Evolutionary conservation across 2,113 vertebrate species (phyloP).

Genomic region (human (Homo sapiens)): GRCh38 chr17:5901501-5902000

Average conservation of each 20-base stretch:
- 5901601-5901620: not conserved
- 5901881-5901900: not conserved
- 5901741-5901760: not conserved
- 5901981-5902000: rapidly evolving
- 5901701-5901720: not conserved
- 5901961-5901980: not conserved
- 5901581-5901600: not conserved
- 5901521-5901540: not conserved
- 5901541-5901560: not conserved
- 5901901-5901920: not conserved
- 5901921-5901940: not conserved
- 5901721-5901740: too few species aligned
- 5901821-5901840: not conserved
- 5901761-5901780: not conserved
- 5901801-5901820: not conserved
- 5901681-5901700: not conserved
- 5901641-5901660: not conserved
- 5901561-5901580: not conserved
- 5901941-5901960: rapidly evolving
- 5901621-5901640: not conserved
- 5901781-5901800: not conserved
- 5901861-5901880: not conserved
- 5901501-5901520: rapidly evolving
- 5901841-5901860: not conserved
- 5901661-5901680: not conserved